Conservation (phyloP, 2,113 vertebrate genomes). For the Capreolus pygargus region DNA sequence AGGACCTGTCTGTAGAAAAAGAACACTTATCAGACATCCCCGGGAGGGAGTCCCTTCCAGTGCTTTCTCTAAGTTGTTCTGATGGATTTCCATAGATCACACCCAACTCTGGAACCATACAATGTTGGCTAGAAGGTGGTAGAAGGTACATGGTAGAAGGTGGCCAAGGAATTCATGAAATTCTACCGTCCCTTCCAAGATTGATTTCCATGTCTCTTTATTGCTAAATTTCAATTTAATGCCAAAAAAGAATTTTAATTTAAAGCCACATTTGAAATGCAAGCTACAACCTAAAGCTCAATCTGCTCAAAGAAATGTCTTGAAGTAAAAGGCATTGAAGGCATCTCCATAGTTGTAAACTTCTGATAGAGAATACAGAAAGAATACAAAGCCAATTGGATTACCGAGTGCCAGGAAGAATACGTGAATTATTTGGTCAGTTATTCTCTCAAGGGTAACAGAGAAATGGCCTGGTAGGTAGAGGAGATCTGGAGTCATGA, state of each 20-base stretch:
- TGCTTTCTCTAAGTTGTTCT: not conserved
- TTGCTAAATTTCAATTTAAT: not conserved
- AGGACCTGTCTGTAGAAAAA: not conserved
- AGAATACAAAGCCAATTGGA: not conserved
- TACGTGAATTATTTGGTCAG: not conserved
- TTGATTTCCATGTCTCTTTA: not conserved
- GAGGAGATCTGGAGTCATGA: not conserved
- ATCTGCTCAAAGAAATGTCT: not conserved
- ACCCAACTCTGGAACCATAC: not conserved
- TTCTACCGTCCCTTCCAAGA: not conserved
- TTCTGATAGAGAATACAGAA: not conserved
- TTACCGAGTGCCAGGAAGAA: not conserved
- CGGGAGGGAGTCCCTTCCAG: not conserved
- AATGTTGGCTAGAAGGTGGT: too few species aligned
- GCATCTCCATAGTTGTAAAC: not conserved
- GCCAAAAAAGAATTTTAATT: too few species aligned
- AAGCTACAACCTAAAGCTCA: not conserved
- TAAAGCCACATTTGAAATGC: not conserved
- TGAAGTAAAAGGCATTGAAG: not conserved
- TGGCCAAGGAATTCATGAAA: not conserved
- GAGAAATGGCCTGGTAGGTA: not conserved
- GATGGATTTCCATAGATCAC: not conserved
- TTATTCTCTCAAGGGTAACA: not conserved
- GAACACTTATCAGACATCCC: not conserved
- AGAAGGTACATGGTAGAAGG: not conserved